These are phyloP conservation scores for Actinopyga echinites DNA, from an alignment of 53 echinoderm and acorn worm genomes.

Conservation along the genomic window DNA sequence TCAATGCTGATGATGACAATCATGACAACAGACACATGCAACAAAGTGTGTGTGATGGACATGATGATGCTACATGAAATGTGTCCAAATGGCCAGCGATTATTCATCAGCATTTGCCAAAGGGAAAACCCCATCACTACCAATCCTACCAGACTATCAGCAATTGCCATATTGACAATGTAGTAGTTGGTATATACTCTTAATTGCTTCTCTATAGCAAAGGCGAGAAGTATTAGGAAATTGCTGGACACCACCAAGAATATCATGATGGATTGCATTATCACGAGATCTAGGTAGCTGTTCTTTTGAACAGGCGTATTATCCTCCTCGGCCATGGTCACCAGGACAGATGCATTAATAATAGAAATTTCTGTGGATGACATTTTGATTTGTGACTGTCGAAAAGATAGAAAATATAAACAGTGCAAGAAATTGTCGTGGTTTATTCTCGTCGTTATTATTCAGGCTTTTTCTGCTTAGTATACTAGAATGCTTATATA, in stretches of 20 bases:
- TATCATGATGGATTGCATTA: neutral
- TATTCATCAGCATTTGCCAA: neutral
- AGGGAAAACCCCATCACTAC: neutral
- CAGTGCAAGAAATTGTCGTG: too few species aligned
- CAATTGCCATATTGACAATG: slow-evolving; percentile 15
- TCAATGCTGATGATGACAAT: neutral
- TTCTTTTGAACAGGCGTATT: too few species aligned
- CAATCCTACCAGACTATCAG: neutral
- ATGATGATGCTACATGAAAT: neutral
- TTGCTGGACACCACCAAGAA: neutral
- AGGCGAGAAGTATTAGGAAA: neutral
- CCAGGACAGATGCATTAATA: too few species aligned
- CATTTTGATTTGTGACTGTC: too few species aligned
- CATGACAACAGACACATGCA: neutral
- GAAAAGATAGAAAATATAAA: too few species aligned
- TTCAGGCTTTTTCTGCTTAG: too few species aligned
- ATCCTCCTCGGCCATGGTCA: too few species aligned
- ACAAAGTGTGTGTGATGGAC: neutral
- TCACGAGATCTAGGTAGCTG: neutral
- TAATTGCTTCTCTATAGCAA: neutral
- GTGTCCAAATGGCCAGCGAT: slow-evolving; percentile 7
- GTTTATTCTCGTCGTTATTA: too few species aligned
- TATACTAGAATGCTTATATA: too few species aligned
- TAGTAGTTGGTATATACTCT: slow-evolving; percentile 13
- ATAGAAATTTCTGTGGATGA: too few species aligned